These are phyloP conservation scores for Nothobranchius furzeri DNA, from an alignment of 2,113 vertebrate genomes.

Conservation along the genomic window DNA sequence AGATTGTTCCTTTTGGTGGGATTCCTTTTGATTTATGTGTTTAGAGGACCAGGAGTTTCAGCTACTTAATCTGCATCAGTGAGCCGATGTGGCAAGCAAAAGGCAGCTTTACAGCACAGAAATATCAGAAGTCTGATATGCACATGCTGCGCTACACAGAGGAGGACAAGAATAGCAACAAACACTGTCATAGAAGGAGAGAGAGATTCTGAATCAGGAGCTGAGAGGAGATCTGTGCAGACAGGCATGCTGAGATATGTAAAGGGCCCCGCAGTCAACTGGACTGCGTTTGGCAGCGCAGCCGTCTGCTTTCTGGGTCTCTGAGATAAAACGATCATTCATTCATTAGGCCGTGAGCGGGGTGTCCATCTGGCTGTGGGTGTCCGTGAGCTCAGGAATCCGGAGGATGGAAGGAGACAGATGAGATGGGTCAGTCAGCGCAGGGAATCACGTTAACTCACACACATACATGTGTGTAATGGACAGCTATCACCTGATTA, in stretches of 20 bases:
- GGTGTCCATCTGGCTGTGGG: slow-evolving; percentile 3
- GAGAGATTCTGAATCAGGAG: slow-evolving; percentile 8
- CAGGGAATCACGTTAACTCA: too few species aligned
- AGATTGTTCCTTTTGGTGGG: slow-evolving; percentile 42
- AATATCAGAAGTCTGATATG: slow-evolving; percentile 5
- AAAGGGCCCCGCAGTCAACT: slow-evolving; percentile 29
- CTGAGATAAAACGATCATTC: slow-evolving; percentile 50
- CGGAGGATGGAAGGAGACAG: slow-evolving; percentile 22
- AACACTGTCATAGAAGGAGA: slow-evolving; percentile 31
- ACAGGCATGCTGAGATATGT: slow-evolving; percentile 33
- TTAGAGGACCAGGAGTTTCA: slow-evolving; percentile 35
- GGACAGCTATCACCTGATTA: too few species aligned
- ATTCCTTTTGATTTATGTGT: slow-evolving; percentile 50
- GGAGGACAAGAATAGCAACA: slow-evolving; percentile 54
- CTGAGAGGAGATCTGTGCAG: slow-evolving; percentile 29
- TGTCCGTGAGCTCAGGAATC: slow-evolving; percentile 9
- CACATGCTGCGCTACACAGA: slow-evolving; percentile 15
- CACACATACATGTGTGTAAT: too few species aligned
- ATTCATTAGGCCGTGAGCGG: slow-evolving; percentile 40
- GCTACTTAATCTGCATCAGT: slow-evolving; percentile 22
- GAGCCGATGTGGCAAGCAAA: slow-evolving; percentile 18
- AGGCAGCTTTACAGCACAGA: slow-evolving; percentile 17
- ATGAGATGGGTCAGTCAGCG: not conserved
- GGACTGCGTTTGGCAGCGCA: slow-evolving; percentile 11
- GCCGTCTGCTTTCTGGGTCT: slow-evolving; percentile 38